Base-by-base conservation (phyloP, 2,888 invertebrate species). In the Prenolepis imparis region DNA sequence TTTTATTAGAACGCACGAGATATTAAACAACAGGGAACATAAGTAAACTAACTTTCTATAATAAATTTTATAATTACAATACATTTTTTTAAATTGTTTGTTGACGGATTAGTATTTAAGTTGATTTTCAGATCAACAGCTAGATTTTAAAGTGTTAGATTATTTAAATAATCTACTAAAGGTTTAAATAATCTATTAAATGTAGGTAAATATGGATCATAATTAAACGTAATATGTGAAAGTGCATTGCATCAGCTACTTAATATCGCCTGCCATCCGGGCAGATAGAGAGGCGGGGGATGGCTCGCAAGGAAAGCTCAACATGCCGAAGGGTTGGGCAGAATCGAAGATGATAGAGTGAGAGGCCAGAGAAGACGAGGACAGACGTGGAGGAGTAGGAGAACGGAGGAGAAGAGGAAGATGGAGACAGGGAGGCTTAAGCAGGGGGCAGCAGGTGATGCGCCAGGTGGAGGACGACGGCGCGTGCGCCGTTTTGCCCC, bases 391-490 rank as follows among this genome's bases (percentile, higher is more conserved):
- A 89, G 73, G 83, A 80, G 84, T 61, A 77, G 80, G 68, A 86
- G 83, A 74, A 80, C 72, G 80, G 77, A 83, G 85, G 90, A 89
- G 75, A 88, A 85, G 86, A 84, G 87, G 81, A 78, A 85, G 87
- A 78, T 84, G 87, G 87, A 84, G 84, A 85, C 85, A 85, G 83
- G 78, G 89, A 92, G 90, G 90, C 91, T 91, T 92, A 90, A 93
- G 92, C 92, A 91, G 92, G 93, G 93, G 93, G 93, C 93, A 93
- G 94, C 94, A 94, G 94, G 94, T 94, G 94, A 94, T 94, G 93
- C 93, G 92, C 94, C 93, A 93, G 93, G 94, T 93, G 93, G 93
- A 93, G 92, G 87, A 90, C 93, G 93, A 91, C 89, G 91, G 92
- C 93, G 93, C 93, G 94, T 94, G 94, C 93, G 93, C 91, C 89